phyloP scores from a whole-genome alignment of 2,797 vertebrate species.

The Poecilia picta region DNA sequence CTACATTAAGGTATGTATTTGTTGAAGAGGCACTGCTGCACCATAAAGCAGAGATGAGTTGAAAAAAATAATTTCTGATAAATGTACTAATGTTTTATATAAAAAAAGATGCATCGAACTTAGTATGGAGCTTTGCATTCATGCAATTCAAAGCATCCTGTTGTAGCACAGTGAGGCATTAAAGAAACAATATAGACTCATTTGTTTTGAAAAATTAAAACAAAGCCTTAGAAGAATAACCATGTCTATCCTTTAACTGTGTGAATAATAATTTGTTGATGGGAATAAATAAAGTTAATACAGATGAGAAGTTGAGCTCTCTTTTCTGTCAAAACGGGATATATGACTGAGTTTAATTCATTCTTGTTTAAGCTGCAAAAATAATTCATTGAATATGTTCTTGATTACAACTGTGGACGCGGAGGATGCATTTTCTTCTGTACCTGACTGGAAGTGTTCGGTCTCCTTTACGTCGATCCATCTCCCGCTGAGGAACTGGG shows the following conservation, averaged over 20 bases:
- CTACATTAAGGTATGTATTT: not conserved
- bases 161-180: conserved; percentile 28
- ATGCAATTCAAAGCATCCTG: conserved; percentile 19
- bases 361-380: conserved; percentile 22
- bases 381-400: not conserved
- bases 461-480: conserved; percentile 97
- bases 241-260: conserved; percentile 56
- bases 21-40: not conserved
- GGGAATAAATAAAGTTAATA: conserved; percentile 52
- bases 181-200: conserved; percentile 38
- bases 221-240: conserved; percentile 48
- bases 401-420: conserved; percentile 3
- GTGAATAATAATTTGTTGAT: conserved; percentile 45
- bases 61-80: not conserved
- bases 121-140: not conserved
- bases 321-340: conserved; percentile 24
- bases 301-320: conserved; percentile 39
- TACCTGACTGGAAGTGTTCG: conserved; percentile 93
- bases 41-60: not conserved
- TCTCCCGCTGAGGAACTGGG: conserved; percentile 97
- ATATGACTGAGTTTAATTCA: conserved; percentile 27
- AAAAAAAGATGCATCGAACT: not conserved
- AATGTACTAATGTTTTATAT: not conserved
- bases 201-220: conserved; percentile 57
- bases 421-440: not conserved